Conservation (phyloP, 2,113 vertebrate species). For the Lophochroa leadbeateri region DNA sequence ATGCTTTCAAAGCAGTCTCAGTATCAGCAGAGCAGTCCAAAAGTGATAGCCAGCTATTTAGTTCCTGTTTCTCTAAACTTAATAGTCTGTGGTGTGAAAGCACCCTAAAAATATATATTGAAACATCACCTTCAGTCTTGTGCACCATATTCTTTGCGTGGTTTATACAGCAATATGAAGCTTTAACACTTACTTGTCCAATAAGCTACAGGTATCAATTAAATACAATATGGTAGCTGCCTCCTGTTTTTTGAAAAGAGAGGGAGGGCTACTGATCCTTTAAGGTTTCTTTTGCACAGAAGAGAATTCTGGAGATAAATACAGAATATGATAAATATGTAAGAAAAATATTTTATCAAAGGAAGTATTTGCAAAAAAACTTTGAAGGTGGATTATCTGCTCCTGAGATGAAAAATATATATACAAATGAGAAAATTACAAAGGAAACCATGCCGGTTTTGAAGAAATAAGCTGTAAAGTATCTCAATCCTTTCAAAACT, state of each 20-base stretch:
- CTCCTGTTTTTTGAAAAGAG: neutral
- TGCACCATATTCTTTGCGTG: neutral
- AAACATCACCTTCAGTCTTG: neutral
- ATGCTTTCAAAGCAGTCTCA: neutral
- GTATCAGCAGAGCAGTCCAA: neutral
- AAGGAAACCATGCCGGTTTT: neutral
- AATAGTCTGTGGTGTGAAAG: neutral
- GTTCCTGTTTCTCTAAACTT: neutral
- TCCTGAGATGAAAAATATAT: neutral
- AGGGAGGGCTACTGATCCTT: neutral
- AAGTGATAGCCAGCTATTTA: neutral
- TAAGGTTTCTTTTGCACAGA: neutral
- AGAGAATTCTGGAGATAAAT: neutral
- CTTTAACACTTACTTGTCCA: constrained; percentile 1
- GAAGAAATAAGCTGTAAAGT: neutral
- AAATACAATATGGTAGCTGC: neutral
- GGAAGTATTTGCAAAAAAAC: neutral
- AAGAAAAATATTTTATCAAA: constrained; percentile 4
- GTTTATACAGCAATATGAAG: neutral
- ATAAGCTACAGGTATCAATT: neutral
- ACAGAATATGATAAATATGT: neutral
- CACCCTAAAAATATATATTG: neutral
- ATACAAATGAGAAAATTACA: neutral
- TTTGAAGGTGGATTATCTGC: neutral
- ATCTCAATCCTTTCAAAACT: neutral